These are phyloP conservation scores for Drymodes brunneopygia DNA, from an alignment of 2,113 vertebrate species.

Conservation along the genomic window DNA sequence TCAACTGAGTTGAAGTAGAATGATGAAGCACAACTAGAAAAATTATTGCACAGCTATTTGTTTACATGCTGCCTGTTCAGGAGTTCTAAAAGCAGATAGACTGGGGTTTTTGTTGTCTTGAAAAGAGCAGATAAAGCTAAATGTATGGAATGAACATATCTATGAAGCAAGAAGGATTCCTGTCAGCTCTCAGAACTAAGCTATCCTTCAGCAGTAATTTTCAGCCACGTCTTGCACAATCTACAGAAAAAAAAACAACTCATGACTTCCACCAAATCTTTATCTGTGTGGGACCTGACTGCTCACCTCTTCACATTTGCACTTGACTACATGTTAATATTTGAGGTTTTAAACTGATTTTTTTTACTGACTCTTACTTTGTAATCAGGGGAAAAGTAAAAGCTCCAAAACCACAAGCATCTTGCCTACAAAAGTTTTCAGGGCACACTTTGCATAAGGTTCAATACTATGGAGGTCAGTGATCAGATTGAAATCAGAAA, in stretches of 20 bases:
- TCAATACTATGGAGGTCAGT: not conserved
- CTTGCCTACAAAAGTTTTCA: not conserved
- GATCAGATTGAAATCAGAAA: not conserved
- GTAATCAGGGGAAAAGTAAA: not conserved
- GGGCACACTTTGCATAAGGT: not conserved
- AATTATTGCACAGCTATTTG: not conserved
- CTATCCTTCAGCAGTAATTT: not conserved
- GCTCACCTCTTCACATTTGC: not conserved
- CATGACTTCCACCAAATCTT: not conserved
- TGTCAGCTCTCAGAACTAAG: not conserved
- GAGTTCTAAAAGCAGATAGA: not conserved
- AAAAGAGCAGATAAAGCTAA: not conserved
- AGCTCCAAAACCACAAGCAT: not conserved
- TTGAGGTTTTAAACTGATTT: not conserved
- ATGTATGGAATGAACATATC: not conserved
- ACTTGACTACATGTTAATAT: not conserved
- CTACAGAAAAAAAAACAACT: not conserved
- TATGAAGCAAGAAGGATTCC: not conserved
- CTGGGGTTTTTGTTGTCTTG: fast-evolving
- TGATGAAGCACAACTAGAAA: not conserved
- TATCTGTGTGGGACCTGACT: not conserved
- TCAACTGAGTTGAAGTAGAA: not conserved
- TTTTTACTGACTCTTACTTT: not conserved
- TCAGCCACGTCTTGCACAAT: not conserved
- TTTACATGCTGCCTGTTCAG: not conserved